phyloP scores from a whole-genome alignment of 2,113 vertebrate genomes.

The Lasiurus cinereus region DNA sequence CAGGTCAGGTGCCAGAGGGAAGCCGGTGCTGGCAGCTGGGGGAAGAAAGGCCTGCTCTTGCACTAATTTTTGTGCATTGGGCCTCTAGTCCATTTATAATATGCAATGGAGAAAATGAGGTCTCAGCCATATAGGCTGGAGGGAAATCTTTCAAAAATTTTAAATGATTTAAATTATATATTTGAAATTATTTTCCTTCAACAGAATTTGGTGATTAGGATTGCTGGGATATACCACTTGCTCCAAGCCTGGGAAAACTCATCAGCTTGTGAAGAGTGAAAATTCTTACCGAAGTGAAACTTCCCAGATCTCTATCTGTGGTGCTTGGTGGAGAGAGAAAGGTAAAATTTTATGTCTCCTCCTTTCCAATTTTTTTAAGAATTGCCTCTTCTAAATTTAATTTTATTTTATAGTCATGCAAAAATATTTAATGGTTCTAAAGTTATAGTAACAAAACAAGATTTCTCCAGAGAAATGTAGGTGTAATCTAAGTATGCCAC shows the following conservation, averaged over 20 bases:
- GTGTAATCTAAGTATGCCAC: background rate
- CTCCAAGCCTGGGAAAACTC: background rate
- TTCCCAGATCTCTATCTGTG: background rate
- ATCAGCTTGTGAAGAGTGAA: background rate
- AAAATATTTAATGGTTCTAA: slow-evolving; percentile 22
- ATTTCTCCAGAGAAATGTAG: background rate
- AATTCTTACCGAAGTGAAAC: background rate
- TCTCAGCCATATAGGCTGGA: background rate
- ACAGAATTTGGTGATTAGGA: background rate
- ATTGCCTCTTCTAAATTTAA: background rate
- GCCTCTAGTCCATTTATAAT: background rate
- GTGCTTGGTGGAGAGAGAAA: background rate
- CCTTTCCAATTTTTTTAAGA: background rate
- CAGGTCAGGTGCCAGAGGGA: no score
- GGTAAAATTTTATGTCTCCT: background rate
- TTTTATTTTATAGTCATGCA: slow-evolving; percentile 17
- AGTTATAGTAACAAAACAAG: background rate
- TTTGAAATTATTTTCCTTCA: background rate
- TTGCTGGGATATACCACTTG: background rate
- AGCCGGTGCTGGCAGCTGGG: no score
- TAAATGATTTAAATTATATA: background rate
- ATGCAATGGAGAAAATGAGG: background rate
- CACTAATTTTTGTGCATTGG: no score
- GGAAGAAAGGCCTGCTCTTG: no score
- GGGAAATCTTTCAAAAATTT: no score